A percentile compares a stretch with the other conserved stretches of the same genome.
phyloP scores from a whole-genome alignment of 2,888 invertebrate genomes.

The Cataglyphis rosenhaueri region DNA sequence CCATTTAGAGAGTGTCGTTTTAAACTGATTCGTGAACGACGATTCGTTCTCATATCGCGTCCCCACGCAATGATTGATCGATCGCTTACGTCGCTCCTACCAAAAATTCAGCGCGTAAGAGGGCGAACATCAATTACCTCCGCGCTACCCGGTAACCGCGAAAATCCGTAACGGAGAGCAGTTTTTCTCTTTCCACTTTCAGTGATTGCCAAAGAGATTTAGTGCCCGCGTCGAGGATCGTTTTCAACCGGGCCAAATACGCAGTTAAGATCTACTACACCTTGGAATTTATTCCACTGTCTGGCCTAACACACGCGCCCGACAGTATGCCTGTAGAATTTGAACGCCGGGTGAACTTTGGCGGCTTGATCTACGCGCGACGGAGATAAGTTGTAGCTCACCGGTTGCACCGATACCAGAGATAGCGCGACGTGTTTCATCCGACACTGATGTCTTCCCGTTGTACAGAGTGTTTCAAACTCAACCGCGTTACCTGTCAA shows the following conservation, averaged over 20 bases:
- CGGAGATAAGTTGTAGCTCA: constrained; percentile 47
- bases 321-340: constrained; percentile 47
- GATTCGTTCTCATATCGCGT: constrained; percentile 1
- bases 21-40: not conserved
- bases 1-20: not conserved
- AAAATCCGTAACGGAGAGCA: constrained; percentile 70
- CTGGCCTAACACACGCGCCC: constrained; percentile 51
- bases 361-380: constrained; percentile 46
- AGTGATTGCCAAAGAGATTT: constrained; percentile 82
- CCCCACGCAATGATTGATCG: constrained; percentile 30
- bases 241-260: constrained; percentile 70
- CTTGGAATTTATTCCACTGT: constrained; percentile 70
- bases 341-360: constrained; percentile 49
- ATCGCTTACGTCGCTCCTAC: constrained; percentile 27
- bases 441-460: constrained; percentile 44
- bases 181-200: constrained; percentile 80
- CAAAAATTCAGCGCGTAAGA: constrained; percentile 58
- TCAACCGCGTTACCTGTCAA: not conserved
- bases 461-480: constrained; percentile 20
- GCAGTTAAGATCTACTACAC: constrained; percentile 63
- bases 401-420: constrained; percentile 43
- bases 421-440: constrained; percentile 41
- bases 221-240: constrained; percentile 71
- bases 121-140: constrained; percentile 69
- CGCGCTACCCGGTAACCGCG: constrained; percentile 65